Evolutionary conservation across 2,797 vertebrate genomes (phyloP), one percentile per base, ranked within the genome.

Genomic region (Brachymystax lenok): DNA sequence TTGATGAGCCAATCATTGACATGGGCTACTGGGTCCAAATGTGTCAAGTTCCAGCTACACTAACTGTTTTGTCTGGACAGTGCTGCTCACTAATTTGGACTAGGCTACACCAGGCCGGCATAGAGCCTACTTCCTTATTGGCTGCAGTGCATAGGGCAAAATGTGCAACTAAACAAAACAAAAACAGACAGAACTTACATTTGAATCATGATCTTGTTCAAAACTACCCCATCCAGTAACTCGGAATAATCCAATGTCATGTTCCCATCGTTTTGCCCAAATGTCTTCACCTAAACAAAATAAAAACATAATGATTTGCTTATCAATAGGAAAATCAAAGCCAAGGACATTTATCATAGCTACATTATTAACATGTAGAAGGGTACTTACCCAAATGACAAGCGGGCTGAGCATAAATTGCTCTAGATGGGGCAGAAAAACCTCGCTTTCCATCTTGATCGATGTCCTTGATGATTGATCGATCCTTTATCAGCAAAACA

Each of bases 181-280:
- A 50, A 68, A 24, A 16, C 10, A 24, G 54, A 5, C 14, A 67
- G 74, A 13, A 95, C 97, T 97, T 92, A 98, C 97, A 98, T 98
- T 90, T 97, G 95, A 75, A 92, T 92, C 96, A 98, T 98, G 82
- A 98, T 95, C 90, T 96, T 94, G 78, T 96, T 98, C 82, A 98
- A 80, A 85, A 96, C 95, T 52, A 97, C 92, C 12, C 97, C 97
- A 74, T 98, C 97, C 87, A 97, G 93, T 73, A 98, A 88, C 19
- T 94, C 94, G 82, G 95, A 93, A 82, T 97, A 96, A 77, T 98
- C 96, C 63, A 97, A 88, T 84, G 96, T 90, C 77, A 87, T 85
- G 86, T 88, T 95, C 28, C 91, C 95, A 81, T 93, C 95, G 79
- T 92, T 92, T 77, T 94, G 92, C 85, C 95, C 92, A 71, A 97